Conservation (phyloP, 2,888 invertebrate species). For the Caenorhabditis sp. region DNA sequence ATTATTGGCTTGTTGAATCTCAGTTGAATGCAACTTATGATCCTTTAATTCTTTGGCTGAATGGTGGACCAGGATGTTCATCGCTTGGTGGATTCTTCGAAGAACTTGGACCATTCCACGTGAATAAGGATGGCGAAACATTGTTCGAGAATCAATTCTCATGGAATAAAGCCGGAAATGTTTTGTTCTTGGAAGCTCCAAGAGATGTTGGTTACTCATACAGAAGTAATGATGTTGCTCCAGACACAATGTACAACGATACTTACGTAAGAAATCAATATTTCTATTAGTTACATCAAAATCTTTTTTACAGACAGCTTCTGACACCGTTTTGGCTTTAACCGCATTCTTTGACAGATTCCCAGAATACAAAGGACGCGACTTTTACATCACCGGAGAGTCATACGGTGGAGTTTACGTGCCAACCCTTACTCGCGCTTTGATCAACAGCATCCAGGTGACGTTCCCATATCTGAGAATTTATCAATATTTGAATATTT, state of each 20-base stretch:
- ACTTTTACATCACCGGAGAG: slow-evolving; percentile 73
- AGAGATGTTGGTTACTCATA: slow-evolving; percentile 75
- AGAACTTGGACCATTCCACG: slow-evolving; percentile 72
- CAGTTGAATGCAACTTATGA: slow-evolving; percentile 68
- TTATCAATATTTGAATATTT: background rate
- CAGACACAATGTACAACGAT: slow-evolving; percentile 53
- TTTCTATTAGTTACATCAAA: too few relatives aligned
- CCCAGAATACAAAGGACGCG: slow-evolving; percentile 72
- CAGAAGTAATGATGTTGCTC: slow-evolving; percentile 58
- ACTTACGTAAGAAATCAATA: slow-evolving; percentile 34
- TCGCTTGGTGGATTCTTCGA: slow-evolving; percentile 72
- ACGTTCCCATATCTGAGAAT: background rate
- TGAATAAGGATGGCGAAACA: slow-evolving; percentile 55
- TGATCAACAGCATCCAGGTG: slow-evolving; percentile 41
- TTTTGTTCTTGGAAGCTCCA: slow-evolving; percentile 74
- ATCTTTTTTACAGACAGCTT: slow-evolving; percentile 70
- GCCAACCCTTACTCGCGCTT: slow-evolving; percentile 67
- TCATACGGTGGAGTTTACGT: slow-evolving; percentile 72
- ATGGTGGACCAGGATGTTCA: slow-evolving; percentile 73
- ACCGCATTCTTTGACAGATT: slow-evolving; percentile 73
- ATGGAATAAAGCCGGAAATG: slow-evolving; percentile 72
- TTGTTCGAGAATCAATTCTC: slow-evolving; percentile 63
- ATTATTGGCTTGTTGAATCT: slow-evolving; percentile 71
- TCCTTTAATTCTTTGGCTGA: slow-evolving; percentile 72
- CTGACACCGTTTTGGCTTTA: slow-evolving; percentile 73